Percentiles rank a stretch among this genome's conserved stretches.
Evolutionary conservation across 92 coral and sea anemone genomes (phyloP).

Genomic region (Ricordea florida): DNA sequence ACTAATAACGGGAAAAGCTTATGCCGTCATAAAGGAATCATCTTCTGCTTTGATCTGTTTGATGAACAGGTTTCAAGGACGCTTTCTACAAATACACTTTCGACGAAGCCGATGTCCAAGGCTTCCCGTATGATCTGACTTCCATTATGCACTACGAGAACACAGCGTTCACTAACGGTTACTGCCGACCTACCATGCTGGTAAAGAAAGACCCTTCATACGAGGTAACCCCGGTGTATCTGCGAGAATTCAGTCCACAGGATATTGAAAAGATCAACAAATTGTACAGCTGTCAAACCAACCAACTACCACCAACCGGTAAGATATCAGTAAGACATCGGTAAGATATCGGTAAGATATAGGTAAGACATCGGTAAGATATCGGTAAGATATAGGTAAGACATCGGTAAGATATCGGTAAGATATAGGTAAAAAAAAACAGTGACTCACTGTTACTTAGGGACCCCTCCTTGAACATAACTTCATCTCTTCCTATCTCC

Average conservation of each 20-base stretch:
- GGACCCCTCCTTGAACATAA: no score
- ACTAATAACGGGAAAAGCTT: no score
- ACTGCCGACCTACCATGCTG: constrained; percentile 78
- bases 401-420: no score
- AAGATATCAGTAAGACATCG: no score
- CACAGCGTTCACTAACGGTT: constrained; percentile 72
- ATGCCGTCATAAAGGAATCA: no score
- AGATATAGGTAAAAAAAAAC: no score
- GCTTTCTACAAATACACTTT: constrained; percentile 74
- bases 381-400: no score
- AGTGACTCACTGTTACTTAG: no score
- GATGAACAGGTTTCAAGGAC: constrained; percentile 70
- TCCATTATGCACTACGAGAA: constrained; percentile 90
- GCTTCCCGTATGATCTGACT: constrained; percentile 79
- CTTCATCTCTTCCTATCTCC: no score
- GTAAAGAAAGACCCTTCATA: constrained; percentile 67
- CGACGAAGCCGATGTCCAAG: constrained; percentile 74
- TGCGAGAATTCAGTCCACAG: constrained; percentile 77
- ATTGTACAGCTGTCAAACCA: constrained; percentile 68
- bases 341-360: no score
- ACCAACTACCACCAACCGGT: constrained; percentile 67
- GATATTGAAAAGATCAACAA: constrained; percentile 83
- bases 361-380: constrained; percentile 55
- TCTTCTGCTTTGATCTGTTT: neutral
- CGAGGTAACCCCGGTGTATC: constrained; percentile 72